phyloP scores from a whole-genome alignment of 2,797 vertebrate genomes.

The Danio jaintianensis region DNA sequence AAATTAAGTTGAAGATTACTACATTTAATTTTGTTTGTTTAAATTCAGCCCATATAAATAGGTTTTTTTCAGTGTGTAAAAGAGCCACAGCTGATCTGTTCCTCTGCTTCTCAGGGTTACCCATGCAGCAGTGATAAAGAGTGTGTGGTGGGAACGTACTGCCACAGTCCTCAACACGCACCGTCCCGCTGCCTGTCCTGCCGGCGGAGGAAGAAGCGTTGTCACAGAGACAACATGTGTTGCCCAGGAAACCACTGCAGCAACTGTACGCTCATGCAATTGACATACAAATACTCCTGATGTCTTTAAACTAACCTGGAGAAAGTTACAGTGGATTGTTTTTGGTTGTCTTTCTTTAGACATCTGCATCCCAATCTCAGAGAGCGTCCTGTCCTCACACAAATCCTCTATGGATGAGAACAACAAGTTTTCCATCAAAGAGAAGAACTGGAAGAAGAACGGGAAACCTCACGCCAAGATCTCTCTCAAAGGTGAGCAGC shows the following conservation, averaged over 20 bases:
- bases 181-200: slow-evolving; percentile 88
- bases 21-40: too few relatives aligned
- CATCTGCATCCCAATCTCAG: slow-evolving; percentile 89
- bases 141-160: slow-evolving; percentile 90
- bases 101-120: slow-evolving; percentile 78
- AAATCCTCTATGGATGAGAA: slow-evolving; percentile 88
- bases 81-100: not conserved
- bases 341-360: slow-evolving; percentile 71
- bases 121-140: slow-evolving; percentile 95
- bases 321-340: not conserved
- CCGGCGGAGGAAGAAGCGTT: slow-evolving; percentile 93
- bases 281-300: not conserved
- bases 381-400: slow-evolving; percentile 89
- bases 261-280: slow-evolving; percentile 81
- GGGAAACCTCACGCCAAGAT: slow-evolving; percentile 86
- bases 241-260: slow-evolving; percentile 94
- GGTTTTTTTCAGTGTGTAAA: too few relatives aligned
- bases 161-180: slow-evolving; percentile 94
- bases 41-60: too few relatives aligned
- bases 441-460: slow-evolving; percentile 89
- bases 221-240: slow-evolving; percentile 95
- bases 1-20: too few relatives aligned
- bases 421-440: slow-evolving; percentile 87
- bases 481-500: slow-evolving; percentile 87
- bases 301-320: not conserved